These are phyloP conservation scores for Gibbula magus DNA, from an alignment of 2,888 invertebrate genomes.

Conservation along the genomic window DNA sequence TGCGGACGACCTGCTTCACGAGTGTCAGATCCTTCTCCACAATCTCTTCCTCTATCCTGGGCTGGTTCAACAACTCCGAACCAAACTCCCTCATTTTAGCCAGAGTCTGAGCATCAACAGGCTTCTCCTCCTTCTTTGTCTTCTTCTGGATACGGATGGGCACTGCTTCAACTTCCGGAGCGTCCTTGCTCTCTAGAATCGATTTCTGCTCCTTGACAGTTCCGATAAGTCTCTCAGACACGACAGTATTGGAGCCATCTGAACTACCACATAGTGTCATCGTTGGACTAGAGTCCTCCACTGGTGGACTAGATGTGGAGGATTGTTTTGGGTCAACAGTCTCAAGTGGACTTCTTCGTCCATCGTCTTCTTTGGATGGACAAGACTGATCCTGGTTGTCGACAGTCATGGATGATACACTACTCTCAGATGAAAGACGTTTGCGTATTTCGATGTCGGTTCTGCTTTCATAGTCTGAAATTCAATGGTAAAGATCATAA, in stretches of 20 bases:
- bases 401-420: background rate
- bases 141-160: background rate
- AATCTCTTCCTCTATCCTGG: conserved; percentile 43
- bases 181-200: background rate
- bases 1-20: conserved; percentile 58
- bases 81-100: conserved; percentile 62
- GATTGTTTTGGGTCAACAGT: too few relatives aligned
- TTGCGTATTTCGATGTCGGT: conserved; percentile 13
- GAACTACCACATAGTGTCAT: background rate
- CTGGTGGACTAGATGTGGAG: too few relatives aligned
- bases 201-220: conserved; percentile 8
- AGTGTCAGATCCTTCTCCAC: conserved; percentile 44
- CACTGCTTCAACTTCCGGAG: background rate
- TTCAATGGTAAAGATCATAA: background rate
- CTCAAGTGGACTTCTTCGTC: background rate
- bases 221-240: conserved; percentile 9
- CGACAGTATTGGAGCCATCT: background rate
- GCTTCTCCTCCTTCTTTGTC: conserved; percentile 29
- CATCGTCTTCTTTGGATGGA: background rate
- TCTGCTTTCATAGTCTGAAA: conserved; percentile 30
- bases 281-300: background rate
- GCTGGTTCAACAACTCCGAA: conserved; percentile 56
- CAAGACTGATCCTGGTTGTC: background rate
- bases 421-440: background rate
- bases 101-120: conserved; percentile 57